A percentile compares a stretch with the other conserved stretches of the same genome.
These are phyloP conservation scores for Argyra leucocephala DNA, from an alignment of 2,888 invertebrate genomes.

Conservation along the genomic window DNA sequence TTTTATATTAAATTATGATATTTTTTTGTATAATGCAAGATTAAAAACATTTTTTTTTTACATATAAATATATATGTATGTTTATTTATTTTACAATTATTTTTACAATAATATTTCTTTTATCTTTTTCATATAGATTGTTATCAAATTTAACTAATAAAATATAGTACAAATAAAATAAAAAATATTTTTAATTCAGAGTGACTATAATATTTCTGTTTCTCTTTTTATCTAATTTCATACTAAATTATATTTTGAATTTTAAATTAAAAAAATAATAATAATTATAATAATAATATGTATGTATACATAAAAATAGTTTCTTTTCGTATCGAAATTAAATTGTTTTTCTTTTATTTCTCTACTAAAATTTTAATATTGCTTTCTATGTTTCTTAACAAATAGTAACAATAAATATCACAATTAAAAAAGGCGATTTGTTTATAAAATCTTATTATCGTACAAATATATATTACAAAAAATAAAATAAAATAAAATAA, in stretches of 20 bases:
- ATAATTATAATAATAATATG: background rate
- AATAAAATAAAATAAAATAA: background rate
- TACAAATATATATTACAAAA: too few species aligned
- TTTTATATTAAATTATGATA: too few species aligned
- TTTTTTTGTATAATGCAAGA: background rate
- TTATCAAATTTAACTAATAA: background rate
- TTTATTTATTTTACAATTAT: too few species aligned
- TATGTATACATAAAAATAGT: background rate
- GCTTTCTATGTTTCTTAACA: background rate
- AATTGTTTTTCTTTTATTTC: background rate
- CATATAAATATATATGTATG: background rate
- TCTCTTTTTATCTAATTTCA: background rate
- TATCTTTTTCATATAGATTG: background rate
- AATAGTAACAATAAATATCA: constrained; percentile 4
- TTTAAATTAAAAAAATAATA: background rate
- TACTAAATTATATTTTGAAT: background rate
- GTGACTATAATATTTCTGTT: background rate
- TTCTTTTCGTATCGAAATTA: background rate
- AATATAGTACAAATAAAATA: background rate
- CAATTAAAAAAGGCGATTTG: background rate
- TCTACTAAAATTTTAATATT: background rate
- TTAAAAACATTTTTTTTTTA: background rate
- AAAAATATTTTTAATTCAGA: background rate
- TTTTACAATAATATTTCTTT: background rate
- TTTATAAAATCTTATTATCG: background rate